Conservation (phyloP, 2,888 invertebrate species). For the Drosophila falleni region DNA sequence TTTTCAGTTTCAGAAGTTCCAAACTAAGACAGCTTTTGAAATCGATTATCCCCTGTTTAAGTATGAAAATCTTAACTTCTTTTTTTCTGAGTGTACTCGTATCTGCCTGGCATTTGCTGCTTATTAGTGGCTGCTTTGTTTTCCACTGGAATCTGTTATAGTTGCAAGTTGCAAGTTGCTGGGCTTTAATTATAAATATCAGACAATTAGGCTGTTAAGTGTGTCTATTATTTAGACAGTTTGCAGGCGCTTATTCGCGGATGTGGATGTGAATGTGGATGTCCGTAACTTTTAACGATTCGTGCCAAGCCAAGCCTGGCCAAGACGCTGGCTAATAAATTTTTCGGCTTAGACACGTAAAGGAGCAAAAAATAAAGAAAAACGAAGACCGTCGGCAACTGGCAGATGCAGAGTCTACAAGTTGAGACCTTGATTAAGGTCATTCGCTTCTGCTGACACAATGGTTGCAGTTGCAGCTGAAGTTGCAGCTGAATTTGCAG, state of each 20-base stretch:
- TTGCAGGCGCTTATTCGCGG: conserved; percentile 13
- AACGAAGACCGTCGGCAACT: conserved; percentile 42
- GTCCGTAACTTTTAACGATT: conserved; percentile 33
- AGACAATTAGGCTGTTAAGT: conserved; percentile 73
- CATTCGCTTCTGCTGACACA: conserved; percentile 78
- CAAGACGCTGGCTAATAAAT: conserved; percentile 54
- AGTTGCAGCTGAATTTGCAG: not conserved
- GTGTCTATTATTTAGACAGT: conserved; percentile 61
- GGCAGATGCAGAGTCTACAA: conserved; percentile 23
- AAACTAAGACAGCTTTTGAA: no score
- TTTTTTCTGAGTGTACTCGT: not conserved
- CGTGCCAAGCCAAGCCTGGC: conserved; percentile 32
- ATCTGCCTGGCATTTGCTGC: conserved; percentile 55
- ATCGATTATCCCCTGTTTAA: no score
- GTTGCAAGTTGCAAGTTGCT: conserved; percentile 25
- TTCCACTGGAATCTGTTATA: conserved; percentile 49
- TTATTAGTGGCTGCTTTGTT: conserved; percentile 57
- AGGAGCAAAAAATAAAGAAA: not conserved
- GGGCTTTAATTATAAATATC: conserved; percentile 66
- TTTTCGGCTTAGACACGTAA: conserved; percentile 64
- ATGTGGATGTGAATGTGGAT: conserved; percentile 32
- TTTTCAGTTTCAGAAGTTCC: no score
- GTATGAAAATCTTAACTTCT: no score
- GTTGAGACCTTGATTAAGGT: conserved; percentile 83
- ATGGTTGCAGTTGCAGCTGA: conserved; percentile 43